phyloP scores from a whole-genome alignment of 2,113 vertebrate species.

The Anser brachyrhynchus region DNA sequence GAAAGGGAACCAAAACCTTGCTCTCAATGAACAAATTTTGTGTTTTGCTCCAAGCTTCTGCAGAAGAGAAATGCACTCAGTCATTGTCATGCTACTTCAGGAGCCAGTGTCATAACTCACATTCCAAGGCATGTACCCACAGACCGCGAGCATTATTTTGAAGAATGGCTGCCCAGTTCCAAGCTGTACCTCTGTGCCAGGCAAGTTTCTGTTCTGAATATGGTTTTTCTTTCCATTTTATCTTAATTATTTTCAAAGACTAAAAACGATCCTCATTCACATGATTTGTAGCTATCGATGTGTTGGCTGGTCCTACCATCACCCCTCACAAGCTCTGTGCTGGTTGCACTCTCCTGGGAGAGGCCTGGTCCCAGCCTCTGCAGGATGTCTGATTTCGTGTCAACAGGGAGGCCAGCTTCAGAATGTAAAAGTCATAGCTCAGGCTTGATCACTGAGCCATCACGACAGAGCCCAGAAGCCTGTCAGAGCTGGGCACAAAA shows the following conservation, averaged over 20 bases:
- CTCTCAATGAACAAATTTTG: background rate
- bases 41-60: background rate
- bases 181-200: background rate
- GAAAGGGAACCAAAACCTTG: background rate
- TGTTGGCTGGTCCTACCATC: background rate
- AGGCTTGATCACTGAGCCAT: background rate
- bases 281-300: background rate
- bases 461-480: background rate
- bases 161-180: background rate
- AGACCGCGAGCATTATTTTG: background rate
- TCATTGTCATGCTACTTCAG: accelerated
- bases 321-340: background rate
- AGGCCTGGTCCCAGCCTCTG: background rate
- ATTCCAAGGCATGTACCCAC: background rate
- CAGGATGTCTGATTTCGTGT: background rate
- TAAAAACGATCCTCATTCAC: background rate
- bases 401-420: background rate
- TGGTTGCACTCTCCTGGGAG: background rate
- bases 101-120: background rate
- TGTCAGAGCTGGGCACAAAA: background rate
- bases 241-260: background rate
- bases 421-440: background rate
- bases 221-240: background rate
- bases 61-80: background rate
- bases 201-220: background rate